Percentiles rank a stretch among this genome's conserved stretches.
These are phyloP conservation scores for Ecdyonurus torrentis DNA, from an alignment of 2,888 invertebrate genomes.

Conservation along the genomic window DNA sequence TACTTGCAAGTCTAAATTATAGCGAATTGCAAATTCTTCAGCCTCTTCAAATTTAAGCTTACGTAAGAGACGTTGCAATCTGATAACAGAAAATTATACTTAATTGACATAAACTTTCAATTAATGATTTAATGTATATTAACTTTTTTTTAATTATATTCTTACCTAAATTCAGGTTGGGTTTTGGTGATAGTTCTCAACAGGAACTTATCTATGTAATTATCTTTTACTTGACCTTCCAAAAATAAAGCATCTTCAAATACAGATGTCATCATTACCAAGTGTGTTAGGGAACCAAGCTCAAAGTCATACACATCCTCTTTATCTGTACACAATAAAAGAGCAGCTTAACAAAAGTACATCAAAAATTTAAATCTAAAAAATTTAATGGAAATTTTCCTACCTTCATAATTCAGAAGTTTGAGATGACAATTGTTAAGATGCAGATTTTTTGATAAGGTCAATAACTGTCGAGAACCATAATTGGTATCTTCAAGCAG, in stretches of 20 bases:
- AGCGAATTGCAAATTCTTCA: conserved; percentile 27
- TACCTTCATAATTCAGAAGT: no score
- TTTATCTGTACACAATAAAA: not conserved
- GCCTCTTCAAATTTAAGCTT: conserved; percentile 31
- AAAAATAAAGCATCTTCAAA: conserved; percentile 22
- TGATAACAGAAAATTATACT: conserved; percentile 14
- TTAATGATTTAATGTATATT: no score
- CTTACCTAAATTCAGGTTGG: conserved; percentile 21
- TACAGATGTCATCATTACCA: conserved; percentile 19
- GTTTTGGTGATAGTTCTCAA: conserved; percentile 27
- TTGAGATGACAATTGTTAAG: no score
- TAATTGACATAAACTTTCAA: not conserved
- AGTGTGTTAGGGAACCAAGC: conserved; percentile 14
- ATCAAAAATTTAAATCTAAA: no score
- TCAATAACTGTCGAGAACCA: no score
- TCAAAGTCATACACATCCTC: not conserved
- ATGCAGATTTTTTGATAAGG: no score
- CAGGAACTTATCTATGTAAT: conserved; percentile 20
- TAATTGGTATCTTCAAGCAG: no score
- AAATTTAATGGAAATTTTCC: no score
- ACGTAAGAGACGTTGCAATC: conserved; percentile 28
- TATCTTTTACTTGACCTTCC: conserved; percentile 19
- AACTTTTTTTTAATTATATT: not conserved
- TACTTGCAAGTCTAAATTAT: conserved; percentile 25
- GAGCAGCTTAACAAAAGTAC: no score